Evolutionary conservation across 2,888 invertebrate species (phyloP), one percentile per base, ranked within the genome.

Genomic region (Drosophila nr. perissopoda): DNA sequence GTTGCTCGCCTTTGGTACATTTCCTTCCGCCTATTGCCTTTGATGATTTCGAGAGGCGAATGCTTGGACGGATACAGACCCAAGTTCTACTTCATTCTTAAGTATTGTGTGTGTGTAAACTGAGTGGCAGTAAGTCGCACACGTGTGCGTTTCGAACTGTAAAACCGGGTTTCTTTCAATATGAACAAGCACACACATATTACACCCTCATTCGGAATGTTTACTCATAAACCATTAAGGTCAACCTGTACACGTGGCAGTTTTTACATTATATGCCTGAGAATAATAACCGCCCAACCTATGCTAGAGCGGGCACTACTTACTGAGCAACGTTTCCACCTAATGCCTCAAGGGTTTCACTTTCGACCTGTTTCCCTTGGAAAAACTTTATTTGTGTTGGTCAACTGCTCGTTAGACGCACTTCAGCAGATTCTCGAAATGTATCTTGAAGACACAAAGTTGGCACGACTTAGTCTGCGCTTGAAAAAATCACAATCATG

Each of bases 71-170:
- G 16, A 46, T 33, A 29, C 54, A 52, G 38, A 70, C 49, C 51
- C 54, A 18, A 61, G 70, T 21, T 33, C 48, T 18, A 36, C 6
- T 4, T 38, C 33, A 13, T 34, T 1, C 29, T 31, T 11, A 7
- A 25, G 7, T 21, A 13, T 49, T 53, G 13, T 48, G 21, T 33
- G 49, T 49, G 33, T 46, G 51, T n/a, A 31, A 33, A 48, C 34
- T 29, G 34, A 42, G 48, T 27, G 52, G 16, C 60, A 67, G 46
- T 36, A 36, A 8, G 36, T 25, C 34, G 40, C 33, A 56, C 38
- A 59, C 75, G 58, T 64, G 73, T 76, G 73, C 49, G 66, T 70
- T 73, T 52, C 57, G 57, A 70, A 68, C 79, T 79, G 79, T 68
- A 70, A 79, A 78, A 65, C 64, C 59, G 70, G 74, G 70, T 78